These are phyloP conservation scores for Micromys minutus DNA, from an alignment of 2,113 vertebrate genomes.

Conservation along the genomic window DNA sequence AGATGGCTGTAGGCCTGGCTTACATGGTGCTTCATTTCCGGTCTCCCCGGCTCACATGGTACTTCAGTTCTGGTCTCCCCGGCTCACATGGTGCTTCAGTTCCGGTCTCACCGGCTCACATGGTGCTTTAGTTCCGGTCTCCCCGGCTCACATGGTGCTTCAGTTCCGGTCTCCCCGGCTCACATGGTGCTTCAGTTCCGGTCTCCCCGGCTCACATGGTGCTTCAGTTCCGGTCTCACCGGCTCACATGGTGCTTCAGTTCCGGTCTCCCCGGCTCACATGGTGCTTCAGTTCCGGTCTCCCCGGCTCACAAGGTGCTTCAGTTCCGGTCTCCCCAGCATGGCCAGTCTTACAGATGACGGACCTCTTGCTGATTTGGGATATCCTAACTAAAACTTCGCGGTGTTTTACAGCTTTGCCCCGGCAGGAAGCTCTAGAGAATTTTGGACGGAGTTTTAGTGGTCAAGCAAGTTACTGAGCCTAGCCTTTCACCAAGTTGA, in stretches of 20 bases:
- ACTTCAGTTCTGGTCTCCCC: not conserved
- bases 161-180: not conserved
- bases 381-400: not conserved
- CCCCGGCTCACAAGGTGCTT: not conserved
- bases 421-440: not conserved
- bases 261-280: no score
- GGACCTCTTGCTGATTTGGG: not conserved
- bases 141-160: no score
- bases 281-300: no score
- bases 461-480: not conserved
- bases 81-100: no score
- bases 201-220: not conserved
- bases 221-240: no score
- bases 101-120: not conserved
- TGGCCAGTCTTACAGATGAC: not conserved
- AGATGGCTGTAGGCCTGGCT: not conserved
- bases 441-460: not conserved
- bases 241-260: not conserved
- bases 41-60: not conserved
- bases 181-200: rapidly evolving
- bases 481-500: not conserved
- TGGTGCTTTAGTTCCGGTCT: not conserved
- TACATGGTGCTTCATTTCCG: not conserved
- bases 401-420: not conserved
- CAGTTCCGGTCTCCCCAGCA: not conserved